Evolutionary conservation across 2,888 invertebrate genomes (phyloP).

Genomic region (Xanthia togata): DNA sequence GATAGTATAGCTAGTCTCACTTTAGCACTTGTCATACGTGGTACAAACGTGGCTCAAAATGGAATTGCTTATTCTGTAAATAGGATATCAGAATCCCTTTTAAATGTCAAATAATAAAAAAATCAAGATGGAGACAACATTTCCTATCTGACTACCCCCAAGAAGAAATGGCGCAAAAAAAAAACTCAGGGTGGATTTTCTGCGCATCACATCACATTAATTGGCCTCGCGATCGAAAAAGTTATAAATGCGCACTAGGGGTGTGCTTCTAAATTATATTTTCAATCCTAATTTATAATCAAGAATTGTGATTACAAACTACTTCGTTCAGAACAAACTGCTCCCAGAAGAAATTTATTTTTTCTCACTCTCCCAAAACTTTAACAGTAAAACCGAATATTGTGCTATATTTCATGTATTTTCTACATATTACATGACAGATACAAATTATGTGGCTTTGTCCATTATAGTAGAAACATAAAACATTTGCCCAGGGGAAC

Average conservation of each 20-base stretch:
- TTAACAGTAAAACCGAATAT: conserved; percentile 28
- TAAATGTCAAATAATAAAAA: too few species aligned
- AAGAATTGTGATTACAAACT: conserved; percentile 18
- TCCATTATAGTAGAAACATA: conserved; percentile 47
- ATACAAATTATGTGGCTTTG: conserved; percentile 45
- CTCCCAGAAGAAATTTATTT: conserved; percentile 41
- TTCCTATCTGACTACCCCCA: too few species aligned
- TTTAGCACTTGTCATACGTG: not conserved
- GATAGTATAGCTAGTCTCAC: too few species aligned
- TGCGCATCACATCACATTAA: not conserved
- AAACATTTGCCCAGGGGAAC: conserved; percentile 42
- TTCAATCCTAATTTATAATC: conserved; percentile 19
- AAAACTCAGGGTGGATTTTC: too few species aligned
- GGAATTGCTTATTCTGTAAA: too few species aligned
- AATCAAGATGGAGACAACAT: too few species aligned
- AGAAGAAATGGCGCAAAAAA: too few species aligned
- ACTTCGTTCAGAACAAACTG: conserved; percentile 33
- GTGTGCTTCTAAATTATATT: conserved; percentile 14
- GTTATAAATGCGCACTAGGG: not conserved
- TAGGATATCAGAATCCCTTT: too few species aligned
- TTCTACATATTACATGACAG: conserved; percentile 38
- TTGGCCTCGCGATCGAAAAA: not conserved
- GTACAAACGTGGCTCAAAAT: too few species aligned
- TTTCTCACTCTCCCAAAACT: conserved; percentile 25
- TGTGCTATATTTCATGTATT: conserved; percentile 32